Evolutionary conservation across 2,888 invertebrate species (phyloP), one percentile per base, ranked within the genome.

Genomic region (Caenorhabditis panamensis): DNA sequence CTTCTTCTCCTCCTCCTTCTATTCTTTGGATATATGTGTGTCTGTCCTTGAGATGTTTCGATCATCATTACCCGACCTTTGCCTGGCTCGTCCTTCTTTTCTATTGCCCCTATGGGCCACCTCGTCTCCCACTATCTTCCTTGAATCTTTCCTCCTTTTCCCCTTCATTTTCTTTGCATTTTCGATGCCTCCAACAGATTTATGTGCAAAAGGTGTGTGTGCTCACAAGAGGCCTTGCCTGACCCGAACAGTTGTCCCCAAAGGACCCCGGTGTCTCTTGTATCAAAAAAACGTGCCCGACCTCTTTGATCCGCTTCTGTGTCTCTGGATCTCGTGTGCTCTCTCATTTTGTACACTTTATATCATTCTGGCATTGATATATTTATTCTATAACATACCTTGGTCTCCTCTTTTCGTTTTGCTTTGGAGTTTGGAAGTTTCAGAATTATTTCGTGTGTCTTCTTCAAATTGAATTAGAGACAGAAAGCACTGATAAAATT

Each of bases 171-270:
- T 26, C 54, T 64, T 44, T 36, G 54, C 49, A 62, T 76, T 63
- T 62, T 49, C 68, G 62, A 61, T 68, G 53, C 64, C 28, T 18
- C 26, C 24, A 61, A 31, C 56, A 66, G 67, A 76, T 68, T 68
- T 68, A 67, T 62, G 67, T 76, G 67, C 68, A 68, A 68, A 61
- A 66, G 62, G 66, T 76, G 56, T 18, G 26, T 20, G 8, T 4
- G 36, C 28, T 9, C 9, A 9, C 31, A 4, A 31, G 53, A 62
- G 49, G 22, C 54, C 53, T 47, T 44, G 28, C 36, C 26, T 73
- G 64, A 69, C 69, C 72, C 72, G 72, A 72, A 72, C 72, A 72
- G 72, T 72, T 72, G 72, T 64, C 64, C 64, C 41, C 31, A 31
- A 31, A 31, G 31, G 31, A 31, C 31, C 31, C 31, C 31, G 31